Base-by-base conservation (phyloP, 2,797 vertebrate genomes). In the Alectoris magna region DNA sequence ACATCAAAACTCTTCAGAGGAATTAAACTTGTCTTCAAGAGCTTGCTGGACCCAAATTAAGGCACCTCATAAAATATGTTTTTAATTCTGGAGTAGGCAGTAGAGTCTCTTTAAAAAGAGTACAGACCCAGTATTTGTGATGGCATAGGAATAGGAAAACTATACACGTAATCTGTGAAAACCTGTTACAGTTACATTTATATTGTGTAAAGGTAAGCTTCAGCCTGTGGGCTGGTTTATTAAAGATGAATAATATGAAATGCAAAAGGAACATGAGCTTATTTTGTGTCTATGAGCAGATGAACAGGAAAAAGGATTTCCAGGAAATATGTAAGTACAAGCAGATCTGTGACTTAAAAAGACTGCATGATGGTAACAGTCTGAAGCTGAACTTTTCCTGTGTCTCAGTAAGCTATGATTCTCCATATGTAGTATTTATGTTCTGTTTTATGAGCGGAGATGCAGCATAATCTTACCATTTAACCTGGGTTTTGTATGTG, bases 81-180 rank as follows among this genome's bases (percentile, higher is more conserved):
- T 81, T 75, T 41, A 21, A 34, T 27, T 34, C 53, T 71, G 41
- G 24, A 38, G 10, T 7, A n/a, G 31, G 4, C 10, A 4, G 46
- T 16, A 86, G 62, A 38, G 6, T 51, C 72, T 53, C 34, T 60
- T 74, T 39, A 4, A 14, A 7, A 58, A 73, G 55, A 69, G 3
- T 16, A 11, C 18, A 87, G 29, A n/a, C 11, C 22, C 34, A 16
- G 12, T n/a, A 53, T 5, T 55, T 51, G 38, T 6, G 0, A 15
- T 3, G 8, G 4, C 11, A 6, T 0, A 73, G 48, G 23, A 77
- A 38, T 6, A 44, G 23, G 29, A 68, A 19, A 34, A 26, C 39
- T 29, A 15, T 21, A 16, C 1, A 0, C 0, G 5, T 5, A 6
- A 5, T 43, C 39, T 70, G 26, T 67, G 36, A 13, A 29, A 82